phyloP scores from a whole-genome alignment of 2,113 vertebrate species.

The Corydoras sp. region DNA sequence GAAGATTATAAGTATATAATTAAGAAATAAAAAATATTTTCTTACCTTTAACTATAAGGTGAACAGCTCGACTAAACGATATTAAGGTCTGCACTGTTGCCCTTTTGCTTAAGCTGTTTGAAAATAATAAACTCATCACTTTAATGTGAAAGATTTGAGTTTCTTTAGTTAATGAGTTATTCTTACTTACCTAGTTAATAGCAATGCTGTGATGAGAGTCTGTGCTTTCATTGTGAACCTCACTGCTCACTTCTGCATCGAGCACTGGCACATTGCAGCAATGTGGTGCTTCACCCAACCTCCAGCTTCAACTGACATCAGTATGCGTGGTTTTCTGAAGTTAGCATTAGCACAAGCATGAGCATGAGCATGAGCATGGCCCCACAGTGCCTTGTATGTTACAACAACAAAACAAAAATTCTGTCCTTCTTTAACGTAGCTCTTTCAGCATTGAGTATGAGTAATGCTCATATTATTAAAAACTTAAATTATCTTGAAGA shows the following conservation, averaged over 20 bases:
- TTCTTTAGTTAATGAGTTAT: too few relatives aligned
- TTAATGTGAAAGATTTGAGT: neutral
- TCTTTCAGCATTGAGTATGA: too few relatives aligned
- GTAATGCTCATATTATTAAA: too few relatives aligned
- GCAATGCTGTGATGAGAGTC: slow-evolving; percentile 22
- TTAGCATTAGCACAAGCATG: too few relatives aligned
- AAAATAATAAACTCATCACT: neutral
- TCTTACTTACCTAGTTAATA: slow-evolving; percentile 38
- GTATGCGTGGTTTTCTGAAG: neutral
- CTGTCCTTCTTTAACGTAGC: too few relatives aligned
- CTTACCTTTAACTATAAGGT: slow-evolving; percentile 44
- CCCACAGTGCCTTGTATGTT: too few relatives aligned
- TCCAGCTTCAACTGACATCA: neutral
- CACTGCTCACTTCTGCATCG: neutral
- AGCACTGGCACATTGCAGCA: neutral
- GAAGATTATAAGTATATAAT: neutral
- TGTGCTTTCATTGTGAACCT: slow-evolving; percentile 22
- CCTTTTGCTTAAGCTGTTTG: slow-evolving; percentile 27
- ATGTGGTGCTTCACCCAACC: slow-evolving; percentile 4
- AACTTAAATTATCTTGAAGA: too few relatives aligned
- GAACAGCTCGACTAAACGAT: slow-evolving; percentile 43
- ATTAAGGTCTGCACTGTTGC: neutral
- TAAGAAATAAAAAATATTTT: neutral
- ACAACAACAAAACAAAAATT: too few relatives aligned
- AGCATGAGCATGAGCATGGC: too few relatives aligned